Evolutionary conservation across 2,888 invertebrate species (phyloP).

Genomic region (Norana najaformis): DNA sequence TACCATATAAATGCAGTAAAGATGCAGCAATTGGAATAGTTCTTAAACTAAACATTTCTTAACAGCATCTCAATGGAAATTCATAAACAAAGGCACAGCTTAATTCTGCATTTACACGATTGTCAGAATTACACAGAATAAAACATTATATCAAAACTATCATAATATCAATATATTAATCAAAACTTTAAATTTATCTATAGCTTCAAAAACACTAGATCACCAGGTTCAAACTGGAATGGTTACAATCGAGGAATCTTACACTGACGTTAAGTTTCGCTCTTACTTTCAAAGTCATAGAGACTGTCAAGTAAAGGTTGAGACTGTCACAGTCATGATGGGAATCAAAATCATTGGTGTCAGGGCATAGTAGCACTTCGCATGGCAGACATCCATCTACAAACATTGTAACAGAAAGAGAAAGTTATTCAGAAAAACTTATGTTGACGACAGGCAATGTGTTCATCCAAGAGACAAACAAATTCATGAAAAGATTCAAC

Average conservation of each 20-base stretch:
- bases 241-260: background rate
- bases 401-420: background rate
- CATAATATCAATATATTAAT: background rate
- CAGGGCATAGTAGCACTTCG: conserved; percentile 13
- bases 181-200: background rate
- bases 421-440: background rate
- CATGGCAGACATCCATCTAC: background rate
- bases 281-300: background rate
- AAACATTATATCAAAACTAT: background rate
- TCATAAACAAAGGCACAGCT: background rate
- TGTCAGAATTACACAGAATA: background rate
- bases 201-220: background rate
- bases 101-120: background rate
- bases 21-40: background rate
- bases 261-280: background rate
- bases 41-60: conserved; percentile 13
- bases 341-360: background rate
- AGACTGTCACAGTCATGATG: background rate
- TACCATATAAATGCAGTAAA: background rate
- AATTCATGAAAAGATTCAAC: too few relatives aligned
- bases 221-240: background rate
- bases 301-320: background rate
- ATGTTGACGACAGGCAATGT: background rate
- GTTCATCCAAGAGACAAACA: too few relatives aligned
- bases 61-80: background rate